Conservation (phyloP, 2,113 vertebrate genomes). For the Illadopsis cleaveri region DNA sequence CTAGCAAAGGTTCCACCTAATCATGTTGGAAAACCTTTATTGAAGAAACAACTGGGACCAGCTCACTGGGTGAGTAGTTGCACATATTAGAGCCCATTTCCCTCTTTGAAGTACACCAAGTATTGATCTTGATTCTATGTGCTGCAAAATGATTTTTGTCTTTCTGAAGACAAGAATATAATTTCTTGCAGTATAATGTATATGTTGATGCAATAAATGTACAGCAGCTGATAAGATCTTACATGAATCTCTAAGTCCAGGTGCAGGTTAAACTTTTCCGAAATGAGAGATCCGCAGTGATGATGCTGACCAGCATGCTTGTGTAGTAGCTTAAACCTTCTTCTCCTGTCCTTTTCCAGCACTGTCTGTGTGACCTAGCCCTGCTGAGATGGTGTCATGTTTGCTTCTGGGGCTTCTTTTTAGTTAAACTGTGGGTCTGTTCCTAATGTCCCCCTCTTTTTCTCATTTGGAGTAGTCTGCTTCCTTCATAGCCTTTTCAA, state of each 20-base stretch:
- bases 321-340: background rate
- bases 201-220: background rate
- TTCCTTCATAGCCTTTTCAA: background rate
- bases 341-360: background rate
- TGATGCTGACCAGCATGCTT: background rate
- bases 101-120: background rate
- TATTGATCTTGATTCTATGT: background rate
- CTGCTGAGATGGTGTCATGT: background rate
- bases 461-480: background rate
- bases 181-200: background rate
- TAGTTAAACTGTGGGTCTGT: background rate
- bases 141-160: background rate
- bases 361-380: background rate
- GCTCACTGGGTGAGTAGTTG: conserved; percentile 87
- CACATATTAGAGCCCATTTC: background rate
- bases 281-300: background rate
- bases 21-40: conserved; percentile 89
- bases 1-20: conserved; percentile 86
- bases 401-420: background rate
- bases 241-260: background rate
- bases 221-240: background rate
- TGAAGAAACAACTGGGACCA: conserved; percentile 92
- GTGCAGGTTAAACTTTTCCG: background rate
- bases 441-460: background rate
- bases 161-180: background rate